These are phyloP conservation scores for Cheirogaleus major DNA, from an alignment of 2,797 vertebrate species.

Conservation along the genomic window DNA sequence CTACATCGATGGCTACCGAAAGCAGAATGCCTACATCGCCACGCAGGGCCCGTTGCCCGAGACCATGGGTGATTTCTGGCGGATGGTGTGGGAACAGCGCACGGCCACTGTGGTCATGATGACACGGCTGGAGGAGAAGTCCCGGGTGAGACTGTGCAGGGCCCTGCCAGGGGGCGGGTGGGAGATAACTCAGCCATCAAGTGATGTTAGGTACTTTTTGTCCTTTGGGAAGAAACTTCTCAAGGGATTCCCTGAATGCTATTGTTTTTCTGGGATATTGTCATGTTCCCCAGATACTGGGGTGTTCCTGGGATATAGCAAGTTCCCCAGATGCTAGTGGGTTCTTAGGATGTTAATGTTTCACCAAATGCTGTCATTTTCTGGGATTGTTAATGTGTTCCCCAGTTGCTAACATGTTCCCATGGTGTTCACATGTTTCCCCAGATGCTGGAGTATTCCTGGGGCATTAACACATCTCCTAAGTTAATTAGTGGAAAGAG, in stretches of 20 bases:
- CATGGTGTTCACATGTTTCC: slow-evolving; percentile 45
- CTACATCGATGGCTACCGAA: slow-evolving; percentile 97
- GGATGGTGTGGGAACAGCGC: slow-evolving; percentile 98
- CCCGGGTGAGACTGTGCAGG: slow-evolving; percentile 88
- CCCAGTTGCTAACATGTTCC: slow-evolving; percentile 37
- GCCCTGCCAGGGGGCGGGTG: neutral
- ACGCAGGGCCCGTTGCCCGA: slow-evolving; percentile 96
- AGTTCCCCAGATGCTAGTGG: neutral
- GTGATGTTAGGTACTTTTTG: neutral
- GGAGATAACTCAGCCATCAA: neutral
- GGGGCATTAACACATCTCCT: slow-evolving; percentile 79
- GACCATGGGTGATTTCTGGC: slow-evolving; percentile 98
- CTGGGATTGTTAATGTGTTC: slow-evolving; percentile 29
- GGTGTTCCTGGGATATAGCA: neutral
- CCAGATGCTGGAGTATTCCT: slow-evolving; percentile 76
- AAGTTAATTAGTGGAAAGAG: slow-evolving; percentile 84
- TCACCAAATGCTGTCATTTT: slow-evolving; percentile 64
- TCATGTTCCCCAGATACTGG: neutral
- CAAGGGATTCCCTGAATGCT: neutral
- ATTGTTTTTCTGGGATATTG: neutral
- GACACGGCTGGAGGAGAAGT: slow-evolving; percentile 97
- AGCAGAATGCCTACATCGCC: slow-evolving; percentile 98
- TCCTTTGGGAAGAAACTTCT: neutral
- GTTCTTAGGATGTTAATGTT: neutral
- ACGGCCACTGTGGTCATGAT: slow-evolving; percentile 96